Evolutionary conservation across 2,797 vertebrate species (phyloP).

Genomic region (Paratrypauchen microcephalus): DNA sequence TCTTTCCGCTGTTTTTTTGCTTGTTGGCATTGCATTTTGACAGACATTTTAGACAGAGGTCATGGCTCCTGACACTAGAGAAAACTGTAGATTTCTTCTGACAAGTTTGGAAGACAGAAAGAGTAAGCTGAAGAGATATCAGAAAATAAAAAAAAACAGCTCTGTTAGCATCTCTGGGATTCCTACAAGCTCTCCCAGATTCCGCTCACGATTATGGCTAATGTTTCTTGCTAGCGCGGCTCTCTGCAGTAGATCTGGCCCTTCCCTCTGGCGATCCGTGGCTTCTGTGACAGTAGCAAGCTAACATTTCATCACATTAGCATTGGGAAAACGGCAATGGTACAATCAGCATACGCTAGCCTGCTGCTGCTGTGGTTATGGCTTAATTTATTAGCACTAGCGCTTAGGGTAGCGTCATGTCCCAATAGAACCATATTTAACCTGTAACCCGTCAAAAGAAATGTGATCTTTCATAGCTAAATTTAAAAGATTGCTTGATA

Average conservation of each 20-base stretch:
- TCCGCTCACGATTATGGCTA: slow-evolving; percentile 5
- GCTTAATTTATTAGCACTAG: slow-evolving; percentile 67
- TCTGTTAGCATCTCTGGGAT: slow-evolving; percentile 3
- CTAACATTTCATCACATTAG: slow-evolving; percentile 63
- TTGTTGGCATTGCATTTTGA: slow-evolving; percentile 3
- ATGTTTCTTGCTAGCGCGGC: slow-evolving; percentile 7
- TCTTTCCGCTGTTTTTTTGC: neutral
- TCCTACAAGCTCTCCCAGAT: neutral
- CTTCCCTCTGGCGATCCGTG: slow-evolving; percentile 15
- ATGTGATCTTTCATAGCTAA: neutral
- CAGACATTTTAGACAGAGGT: slow-evolving; percentile 10
- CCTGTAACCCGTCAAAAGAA: neutral
- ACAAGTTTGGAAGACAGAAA: neutral
- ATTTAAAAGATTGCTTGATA: too few species aligned
- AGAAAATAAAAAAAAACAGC: slow-evolving; percentile 2
- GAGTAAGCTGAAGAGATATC: neutral
- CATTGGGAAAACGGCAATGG: slow-evolving; percentile 53
- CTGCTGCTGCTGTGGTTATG: slow-evolving; percentile 22
- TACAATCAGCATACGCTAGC: slow-evolving; percentile 61
- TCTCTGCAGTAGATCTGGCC: slow-evolving; percentile 15
- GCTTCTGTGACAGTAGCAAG: slow-evolving; percentile 46
- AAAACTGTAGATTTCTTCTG: slow-evolving; percentile 19
- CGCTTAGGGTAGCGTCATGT: slow-evolving; percentile 30
- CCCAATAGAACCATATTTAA: neutral
- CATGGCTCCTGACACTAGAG: slow-evolving; percentile 10